Evolutionary conservation across 2,797 vertebrate species (phyloP).

Genomic region (Glyptemys insculpta): DNA sequence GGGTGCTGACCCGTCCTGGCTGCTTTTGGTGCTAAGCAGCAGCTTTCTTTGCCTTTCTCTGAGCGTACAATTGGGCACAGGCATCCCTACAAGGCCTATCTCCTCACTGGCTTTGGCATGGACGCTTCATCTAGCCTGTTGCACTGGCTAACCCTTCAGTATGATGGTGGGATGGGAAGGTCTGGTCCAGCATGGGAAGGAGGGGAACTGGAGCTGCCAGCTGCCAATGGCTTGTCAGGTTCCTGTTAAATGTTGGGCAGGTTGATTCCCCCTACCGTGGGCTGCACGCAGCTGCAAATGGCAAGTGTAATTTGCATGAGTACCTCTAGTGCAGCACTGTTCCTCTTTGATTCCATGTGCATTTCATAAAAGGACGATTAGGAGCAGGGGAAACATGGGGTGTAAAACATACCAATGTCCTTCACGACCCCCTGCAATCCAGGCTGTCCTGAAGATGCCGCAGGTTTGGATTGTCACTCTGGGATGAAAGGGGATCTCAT

Average conservation of each 20-base stretch:
- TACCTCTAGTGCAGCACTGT: background rate
- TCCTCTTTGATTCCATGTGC: background rate
- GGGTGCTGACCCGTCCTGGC: background rate
- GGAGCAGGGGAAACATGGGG: background rate
- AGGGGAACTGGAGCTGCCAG: background rate
- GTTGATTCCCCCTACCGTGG: background rate
- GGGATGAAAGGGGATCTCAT: background rate
- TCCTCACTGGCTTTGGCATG: background rate
- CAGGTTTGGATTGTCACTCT: rapidly evolving
- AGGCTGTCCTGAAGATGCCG: background rate
- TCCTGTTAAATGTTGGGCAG: background rate
- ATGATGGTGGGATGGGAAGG: background rate
- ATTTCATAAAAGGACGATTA: background rate
- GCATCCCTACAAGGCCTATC: background rate
- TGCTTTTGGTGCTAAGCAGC: background rate
- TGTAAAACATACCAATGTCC: background rate
- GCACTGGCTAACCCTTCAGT: background rate
- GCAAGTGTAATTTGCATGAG: background rate
- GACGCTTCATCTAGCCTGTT: background rate
- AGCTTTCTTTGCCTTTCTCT: rapidly evolving
- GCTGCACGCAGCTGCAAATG: background rate
- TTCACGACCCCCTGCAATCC: background rate
- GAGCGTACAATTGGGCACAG: background rate
- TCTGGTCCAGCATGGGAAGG: background rate
- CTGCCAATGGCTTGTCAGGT: background rate